Evolutionary conservation across 2,113 vertebrate genomes (phyloP), one percentile per base, ranked within the genome.

Genomic region (Sinocyclocheilus rhinocerous): DNA sequence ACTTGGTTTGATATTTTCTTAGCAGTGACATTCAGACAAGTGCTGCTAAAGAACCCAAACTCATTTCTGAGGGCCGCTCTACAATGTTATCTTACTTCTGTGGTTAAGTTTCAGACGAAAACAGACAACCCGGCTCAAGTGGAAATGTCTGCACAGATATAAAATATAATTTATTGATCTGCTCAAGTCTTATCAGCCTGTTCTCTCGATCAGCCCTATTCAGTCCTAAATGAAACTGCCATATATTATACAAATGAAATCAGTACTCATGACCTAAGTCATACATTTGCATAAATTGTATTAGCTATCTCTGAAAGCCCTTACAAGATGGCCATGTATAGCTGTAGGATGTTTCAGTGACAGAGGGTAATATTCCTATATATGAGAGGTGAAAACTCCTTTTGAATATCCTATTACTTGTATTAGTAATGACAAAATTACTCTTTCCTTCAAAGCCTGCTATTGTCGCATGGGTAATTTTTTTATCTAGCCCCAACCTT

Each of bases 401-500:
- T 76, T 26, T 76, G 22, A 65, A 82, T 61, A n/a, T 76, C 70
- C 20, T 69, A 82, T 85, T 84, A 87, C 52, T 36, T 50, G 22
- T 67, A 81, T 81, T 69, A 55, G 86, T 80, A 50, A 81, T 75
- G 86, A 61, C 20, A 65, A 81, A 87, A 84, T 81, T 50, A 84
- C 45, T 87, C 26, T 84, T 4, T 11, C 65, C 26, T 63, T 79
- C 69, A 84, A 61, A 83, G 15, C 4, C 50, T 42, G 18, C 50
- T 61, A 61, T 86, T 73, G 65, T 81, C 36, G 3, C 36, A 73
- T 61, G 22, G 48, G 7, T 65, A 29, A 84, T 63, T n/a, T n/a
- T n/a, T n/a, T 87, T 84, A 8, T 57, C 45, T 26, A 22, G n/a
- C 16, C 65, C 26, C 15, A 29, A 39, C 82, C 65, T 84, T 42